Conservation (phyloP, 2,113 vertebrate species). For the Ifrita kowaldi region DNA sequence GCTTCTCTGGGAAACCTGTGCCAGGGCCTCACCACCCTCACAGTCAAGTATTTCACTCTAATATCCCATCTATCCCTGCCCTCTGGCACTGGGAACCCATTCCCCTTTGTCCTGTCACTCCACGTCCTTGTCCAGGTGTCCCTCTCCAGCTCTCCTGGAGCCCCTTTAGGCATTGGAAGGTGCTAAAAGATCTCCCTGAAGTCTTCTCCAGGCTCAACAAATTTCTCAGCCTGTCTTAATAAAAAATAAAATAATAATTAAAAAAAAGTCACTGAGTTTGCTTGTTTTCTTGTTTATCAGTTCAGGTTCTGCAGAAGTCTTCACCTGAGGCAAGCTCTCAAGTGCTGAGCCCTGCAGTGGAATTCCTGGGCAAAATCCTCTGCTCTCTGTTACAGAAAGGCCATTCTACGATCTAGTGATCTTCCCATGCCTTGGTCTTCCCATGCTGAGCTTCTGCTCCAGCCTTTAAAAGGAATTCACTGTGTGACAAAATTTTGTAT, state of each 20-base stretch:
- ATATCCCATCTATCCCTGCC: neutral
- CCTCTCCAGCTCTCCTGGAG: neutral
- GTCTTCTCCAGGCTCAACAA: neutral
- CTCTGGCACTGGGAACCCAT: neutral
- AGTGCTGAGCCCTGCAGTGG: neutral
- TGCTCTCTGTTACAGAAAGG: neutral
- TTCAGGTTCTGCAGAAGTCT: neutral
- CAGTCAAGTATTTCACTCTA: no score
- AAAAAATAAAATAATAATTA: neutral
- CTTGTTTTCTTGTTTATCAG: neutral
- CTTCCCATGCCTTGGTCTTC: neutral
- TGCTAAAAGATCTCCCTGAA: neutral
- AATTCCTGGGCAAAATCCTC: neutral
- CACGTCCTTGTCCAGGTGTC: no score
- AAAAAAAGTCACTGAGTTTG: neutral
- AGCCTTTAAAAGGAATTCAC: neutral
- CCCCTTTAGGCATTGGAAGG: neutral
- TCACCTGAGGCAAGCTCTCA: neutral
- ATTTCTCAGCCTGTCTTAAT: neutral
- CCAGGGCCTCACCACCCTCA: fast-evolving
- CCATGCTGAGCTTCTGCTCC: neutral
- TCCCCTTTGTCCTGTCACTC: neutral
- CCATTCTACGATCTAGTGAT: neutral
- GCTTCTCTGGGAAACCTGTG: neutral
- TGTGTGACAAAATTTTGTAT: neutral